Conservation (phyloP, 2,797 vertebrate genomes). For the Clarias laeviceps region DNA sequence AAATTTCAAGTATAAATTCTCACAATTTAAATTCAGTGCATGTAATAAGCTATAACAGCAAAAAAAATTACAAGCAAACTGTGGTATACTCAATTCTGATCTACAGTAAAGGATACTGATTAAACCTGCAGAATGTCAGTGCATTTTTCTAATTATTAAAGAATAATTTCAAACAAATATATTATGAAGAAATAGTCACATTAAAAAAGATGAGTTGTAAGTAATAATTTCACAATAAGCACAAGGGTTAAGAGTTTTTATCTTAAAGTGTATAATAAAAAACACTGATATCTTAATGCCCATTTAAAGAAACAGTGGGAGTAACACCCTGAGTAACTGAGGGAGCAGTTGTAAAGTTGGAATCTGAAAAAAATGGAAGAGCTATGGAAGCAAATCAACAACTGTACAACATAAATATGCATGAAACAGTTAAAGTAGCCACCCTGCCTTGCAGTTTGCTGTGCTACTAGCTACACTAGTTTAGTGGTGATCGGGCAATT, state of each 20-base stretch:
- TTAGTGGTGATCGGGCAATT: neutral
- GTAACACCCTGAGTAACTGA: conserved; percentile 37
- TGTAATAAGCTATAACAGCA: conserved; percentile 45
- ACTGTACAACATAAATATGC: neutral
- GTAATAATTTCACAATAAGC: conserved; percentile 16
- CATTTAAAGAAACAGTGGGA: conserved; percentile 17
- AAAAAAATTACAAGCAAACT: neutral
- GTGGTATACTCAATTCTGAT: neutral
- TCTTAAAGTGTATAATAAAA: conserved; percentile 17
- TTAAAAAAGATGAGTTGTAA: neutral
- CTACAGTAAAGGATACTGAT: neutral
- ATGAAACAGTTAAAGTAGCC: neutral
- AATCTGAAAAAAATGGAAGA: neutral
- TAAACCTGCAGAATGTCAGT: neutral
- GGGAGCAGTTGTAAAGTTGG: conserved; percentile 6
- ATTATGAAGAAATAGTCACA: neutral
- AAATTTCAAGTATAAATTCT: conserved; percentile 57
- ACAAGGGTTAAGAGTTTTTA: conserved; percentile 6
- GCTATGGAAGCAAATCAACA: neutral
- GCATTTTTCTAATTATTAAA: neutral
- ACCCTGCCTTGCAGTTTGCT: neutral
- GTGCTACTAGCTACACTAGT: neutral
- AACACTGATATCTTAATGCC: conserved; percentile 25
- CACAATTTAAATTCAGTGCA: conserved; percentile 50
- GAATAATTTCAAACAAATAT: neutral